Percentiles rank a stretch among this genome's conserved stretches.
Evolutionary conservation across 2,797 vertebrate species (phyloP).

Genomic region (Lerista edwardsae): DNA sequence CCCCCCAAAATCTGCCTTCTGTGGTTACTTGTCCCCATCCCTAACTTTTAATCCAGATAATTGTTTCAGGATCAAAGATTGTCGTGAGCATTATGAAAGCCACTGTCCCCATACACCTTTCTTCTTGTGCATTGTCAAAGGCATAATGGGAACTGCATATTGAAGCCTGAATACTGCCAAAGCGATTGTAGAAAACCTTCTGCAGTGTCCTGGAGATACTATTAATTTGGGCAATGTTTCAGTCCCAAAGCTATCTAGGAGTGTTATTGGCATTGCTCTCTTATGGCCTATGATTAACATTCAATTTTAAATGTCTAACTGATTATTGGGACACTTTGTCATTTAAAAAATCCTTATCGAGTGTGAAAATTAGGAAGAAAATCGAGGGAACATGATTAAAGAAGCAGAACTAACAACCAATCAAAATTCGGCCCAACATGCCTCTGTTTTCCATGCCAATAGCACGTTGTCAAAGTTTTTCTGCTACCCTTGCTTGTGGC

Average conservation of each 20-base stretch:
- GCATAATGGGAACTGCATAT: not conserved
- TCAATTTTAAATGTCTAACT: not conserved
- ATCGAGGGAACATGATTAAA: conserved; percentile 41
- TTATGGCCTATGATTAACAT: not conserved
- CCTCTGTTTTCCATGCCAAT: conserved; percentile 33
- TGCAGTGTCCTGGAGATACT: conserved; percentile 24
- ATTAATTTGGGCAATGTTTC: conserved; percentile 11
- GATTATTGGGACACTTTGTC: not conserved
- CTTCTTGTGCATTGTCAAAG: not conserved
- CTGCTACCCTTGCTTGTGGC: conserved; percentile 58
- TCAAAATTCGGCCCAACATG: conserved; percentile 44
- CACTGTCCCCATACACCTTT: not conserved
- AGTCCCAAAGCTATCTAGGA: conserved; percentile 1
- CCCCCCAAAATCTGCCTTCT: not conserved
- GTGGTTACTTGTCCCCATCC: not conserved
- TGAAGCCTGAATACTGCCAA: conserved; percentile 22
- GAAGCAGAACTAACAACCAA: conserved; percentile 35
- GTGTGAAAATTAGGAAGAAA: conserved; percentile 42
- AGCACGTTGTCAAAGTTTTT: conserved; percentile 50
- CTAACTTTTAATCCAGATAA: no score
- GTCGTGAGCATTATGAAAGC: not conserved
- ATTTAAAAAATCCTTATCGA: not conserved
- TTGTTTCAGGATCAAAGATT: no score
- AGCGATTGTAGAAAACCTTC: not conserved
- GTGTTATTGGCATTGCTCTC: conserved; percentile 11